Base-by-base conservation (phyloP, 2,797 vertebrate species). In the Borostomias antarcticus region DNA sequence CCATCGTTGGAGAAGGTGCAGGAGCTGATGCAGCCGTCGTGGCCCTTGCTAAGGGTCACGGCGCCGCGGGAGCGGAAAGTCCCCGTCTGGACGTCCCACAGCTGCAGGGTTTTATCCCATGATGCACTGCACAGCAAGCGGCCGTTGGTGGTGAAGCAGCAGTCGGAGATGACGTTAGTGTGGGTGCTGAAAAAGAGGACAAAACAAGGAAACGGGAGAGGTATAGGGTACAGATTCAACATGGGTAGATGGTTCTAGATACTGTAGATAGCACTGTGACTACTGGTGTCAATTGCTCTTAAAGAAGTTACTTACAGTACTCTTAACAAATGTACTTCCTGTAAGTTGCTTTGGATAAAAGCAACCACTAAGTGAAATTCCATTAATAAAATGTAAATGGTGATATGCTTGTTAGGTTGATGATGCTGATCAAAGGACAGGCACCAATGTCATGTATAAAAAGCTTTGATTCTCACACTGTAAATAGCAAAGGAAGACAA, bases 51-150 rank as follows among this genome's bases (percentile, higher is more conserved):
- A 62, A 90, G 86, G 26, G 56, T 65, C 37, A 79, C 26, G 28
- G 87, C 90, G 0, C 92, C 90, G 0, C 1, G 66, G 53, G 79
- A 85, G 3, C 73, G 79, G 53, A 92, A 92, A 0, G 83, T 78
- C 23, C 89, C 92, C 0, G 85, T 73, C 30, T 91, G 83, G 45
- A 94, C 58, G 26, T 93, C 91, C 93, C 93, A 93, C 72, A 94
- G 85, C 81, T 91, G 93, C 58, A 94, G 75, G 1, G 62, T 88
- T 70, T 87, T 93, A 53, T 95, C 93, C 91, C 94, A 94, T 0
- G 92, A 92, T 43, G 91, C 88, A 2, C 91, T 94, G 81, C 92
- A 95, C 68, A 94, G 78, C 63, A 88, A 89, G 66, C 65, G 90
- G 0, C 92, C 90, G 0, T 86, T 87, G 61, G 52, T 52, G 66